Evolutionary conservation across 1,140 invertebrate species (phyloP), one percentile per base, ranked within the genome.

Genomic region (Thaumatotibia leucotreta): DNA sequence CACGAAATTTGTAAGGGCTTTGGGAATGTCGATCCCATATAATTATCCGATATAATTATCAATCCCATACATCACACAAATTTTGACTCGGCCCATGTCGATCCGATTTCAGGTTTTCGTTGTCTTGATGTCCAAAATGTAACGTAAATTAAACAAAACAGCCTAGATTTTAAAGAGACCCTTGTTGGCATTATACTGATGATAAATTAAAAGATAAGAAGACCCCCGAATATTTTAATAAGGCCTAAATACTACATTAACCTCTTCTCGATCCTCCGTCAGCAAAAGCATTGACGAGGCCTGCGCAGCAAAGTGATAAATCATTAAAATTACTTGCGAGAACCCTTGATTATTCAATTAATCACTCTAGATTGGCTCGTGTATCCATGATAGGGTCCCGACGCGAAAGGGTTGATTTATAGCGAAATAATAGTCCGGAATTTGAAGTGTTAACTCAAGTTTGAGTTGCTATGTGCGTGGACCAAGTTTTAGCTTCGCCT

Each of bases 331-430:
- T 82, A 83, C 80, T 82, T 77, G 74, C 72, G 80, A 86, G 75
- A 80, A 82, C 74, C 82, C 80, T 78, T 77, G 76, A 77, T 80
- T 86, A 87, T 86, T 84, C 86, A 89, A 88, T 89, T 89, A 88
- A 89, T 88, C 87, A 87, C 79, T 71, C 64, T 77, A 80, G 84
- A 87, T 81, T 76, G 84, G 77, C 73, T 76, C 72, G 71, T 76
- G 78, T 80, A 80, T 80, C 79, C 75, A 76, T 76, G 82, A 84
- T 86, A 80, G 80, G 82, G 79, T 72, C 71, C 72, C 61, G 66
- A 64, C 71, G 74, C 72, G 50, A 9, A 83, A 85, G 79, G 80
- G 80, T 83, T 89, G 84, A 89, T 88, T 89, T 86, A 89, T 89
- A 77, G 64, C 77, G 79, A 87, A 84, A 87, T 88, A 84, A 86